Conservation (phyloP, 64 coral and sea anemone genomes). For the Cladopsammia gracilis region DNA sequence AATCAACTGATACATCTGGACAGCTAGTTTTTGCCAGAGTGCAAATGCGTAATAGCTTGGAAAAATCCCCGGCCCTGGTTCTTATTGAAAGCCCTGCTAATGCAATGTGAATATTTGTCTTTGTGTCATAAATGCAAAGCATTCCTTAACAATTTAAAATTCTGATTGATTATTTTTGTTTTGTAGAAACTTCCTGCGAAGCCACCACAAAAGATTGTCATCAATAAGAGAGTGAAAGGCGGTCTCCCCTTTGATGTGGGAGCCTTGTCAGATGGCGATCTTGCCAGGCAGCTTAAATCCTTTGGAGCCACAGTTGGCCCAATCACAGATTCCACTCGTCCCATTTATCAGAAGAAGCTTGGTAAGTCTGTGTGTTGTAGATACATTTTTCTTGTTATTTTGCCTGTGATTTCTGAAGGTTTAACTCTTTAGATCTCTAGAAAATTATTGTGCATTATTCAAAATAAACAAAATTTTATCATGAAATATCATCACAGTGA, state of each 20-base stretch:
- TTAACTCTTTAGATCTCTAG: too few relatives aligned
- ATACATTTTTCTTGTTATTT: neutral
- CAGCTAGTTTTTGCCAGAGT: too few relatives aligned
- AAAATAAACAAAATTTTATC: too few relatives aligned
- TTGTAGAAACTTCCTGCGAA: slow-evolving; percentile 44
- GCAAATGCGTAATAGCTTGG: too few relatives aligned
- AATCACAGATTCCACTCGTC: slow-evolving; percentile 84
- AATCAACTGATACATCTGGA: too few relatives aligned
- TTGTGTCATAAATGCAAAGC: too few relatives aligned
- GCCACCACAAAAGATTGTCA: slow-evolving; percentile 6
- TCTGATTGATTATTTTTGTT: neutral
- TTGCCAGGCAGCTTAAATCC: slow-evolving; percentile 79
- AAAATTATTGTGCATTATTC: neutral
- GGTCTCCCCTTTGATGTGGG: slow-evolving; percentile 86
- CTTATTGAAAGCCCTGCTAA: too few relatives aligned
- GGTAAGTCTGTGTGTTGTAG: slow-evolving; percentile 37
- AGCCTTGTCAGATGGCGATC: slow-evolving; percentile 87
- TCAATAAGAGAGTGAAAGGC: slow-evolving; percentile 67
- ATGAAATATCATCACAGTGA: too few relatives aligned
- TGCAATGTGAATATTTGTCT: too few relatives aligned
- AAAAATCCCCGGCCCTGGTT: too few relatives aligned
- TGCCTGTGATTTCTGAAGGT: too few relatives aligned
- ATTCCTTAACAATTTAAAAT: too few relatives aligned
- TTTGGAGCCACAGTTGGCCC: slow-evolving; percentile 84
- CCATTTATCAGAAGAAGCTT: slow-evolving; percentile 92